Evolutionary conservation across 2,888 invertebrate species (phyloP), one percentile per base, ranked within the genome.

Genomic region (Dryadula phaetusa): DNA sequence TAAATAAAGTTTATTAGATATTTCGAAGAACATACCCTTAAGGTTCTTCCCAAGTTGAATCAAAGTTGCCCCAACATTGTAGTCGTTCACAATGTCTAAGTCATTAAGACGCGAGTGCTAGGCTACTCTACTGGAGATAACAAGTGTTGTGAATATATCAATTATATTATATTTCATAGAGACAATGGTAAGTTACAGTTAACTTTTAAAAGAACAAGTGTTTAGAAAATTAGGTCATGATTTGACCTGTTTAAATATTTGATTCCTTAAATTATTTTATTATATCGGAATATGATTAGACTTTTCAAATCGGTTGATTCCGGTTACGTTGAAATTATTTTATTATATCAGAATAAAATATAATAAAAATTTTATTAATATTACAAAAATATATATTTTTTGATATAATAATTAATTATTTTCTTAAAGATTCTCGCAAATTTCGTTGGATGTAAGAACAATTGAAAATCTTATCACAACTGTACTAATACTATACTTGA

Each of bases 41-140:
- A 84, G 70, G 58, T 56, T 68, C 71, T 71, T 67, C 70, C 75
- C 73, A 77, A 76, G 76, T 81, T 81, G 77, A 81, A 81, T 83
- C 82, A 82, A 77, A 78, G 73, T 73, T 68, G 72, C 73, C 75
- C 74, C 76, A 70, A 75, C 79, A 76, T 76, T 79, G 79, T 78
- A 82, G 76, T 78, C 76, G 78, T 75, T 76, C 72, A 72, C 70
- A 69, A 77, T 76, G 72, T 60, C 60, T 44, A 44, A 60, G 28
- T 28, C 28, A 44, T 44, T 40, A 52, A 54, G 22, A 42, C 67
- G 64, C 60, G 60, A 37, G 63, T 65, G 68, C 58, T 71, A 73
- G 70, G 37, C 70, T 69, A 42, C 28, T 52, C 49, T 52, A 16
- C 49, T 52, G 16, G 72, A 58, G 58, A 64, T 64, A 58, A 63